Evolutionary conservation across 2,797 vertebrate genomes (phyloP).

Genomic region (Cuniculus paca): DNA sequence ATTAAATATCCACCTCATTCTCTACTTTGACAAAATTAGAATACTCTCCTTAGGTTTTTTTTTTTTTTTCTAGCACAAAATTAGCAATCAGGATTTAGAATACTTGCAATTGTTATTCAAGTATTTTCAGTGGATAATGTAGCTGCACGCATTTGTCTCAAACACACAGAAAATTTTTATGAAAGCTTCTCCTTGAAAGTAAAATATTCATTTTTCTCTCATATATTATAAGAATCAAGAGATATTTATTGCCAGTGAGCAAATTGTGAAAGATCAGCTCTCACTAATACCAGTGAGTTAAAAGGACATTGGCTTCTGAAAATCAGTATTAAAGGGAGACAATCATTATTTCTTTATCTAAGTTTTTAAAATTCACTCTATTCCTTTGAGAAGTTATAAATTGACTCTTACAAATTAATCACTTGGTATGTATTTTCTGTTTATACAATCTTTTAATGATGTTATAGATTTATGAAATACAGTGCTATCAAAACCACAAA

Average conservation of each 20-base stretch:
- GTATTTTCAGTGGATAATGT: not conserved
- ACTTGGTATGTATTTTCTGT: slow-evolving; percentile 78
- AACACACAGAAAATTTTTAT: not conserved
- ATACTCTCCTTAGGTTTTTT: not conserved
- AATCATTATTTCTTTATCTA: slow-evolving; percentile 77
- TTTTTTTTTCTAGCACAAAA: slow-evolving; percentile 27
- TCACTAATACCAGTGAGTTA: slow-evolving; percentile 94
- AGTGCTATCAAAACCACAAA: slow-evolving; percentile 14
- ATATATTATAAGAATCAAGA: slow-evolving; percentile 94
- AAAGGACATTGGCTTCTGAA: slow-evolving; percentile 78
- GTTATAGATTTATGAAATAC: not conserved
- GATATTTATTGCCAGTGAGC: slow-evolving; percentile 96
- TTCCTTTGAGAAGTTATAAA: slow-evolving; percentile 73
- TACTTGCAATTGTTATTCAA: not conserved
- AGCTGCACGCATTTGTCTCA: slow-evolving; percentile 38
- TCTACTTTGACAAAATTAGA: not conserved
- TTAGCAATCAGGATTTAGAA: slow-evolving; percentile 16
- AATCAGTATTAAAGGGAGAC: slow-evolving; percentile 74
- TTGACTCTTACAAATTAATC: slow-evolving; percentile 71
- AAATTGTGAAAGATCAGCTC: slow-evolving; percentile 93
- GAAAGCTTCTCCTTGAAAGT: slow-evolving; percentile 66
- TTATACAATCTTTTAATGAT: slow-evolving; percentile 72
- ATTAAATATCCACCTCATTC: not conserved
- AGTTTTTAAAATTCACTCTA: slow-evolving; percentile 66
- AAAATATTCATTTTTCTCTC: slow-evolving; percentile 88